Base-by-base conservation (phyloP, 2,888 invertebrate genomes). In the Prosapia bicincta region DNA sequence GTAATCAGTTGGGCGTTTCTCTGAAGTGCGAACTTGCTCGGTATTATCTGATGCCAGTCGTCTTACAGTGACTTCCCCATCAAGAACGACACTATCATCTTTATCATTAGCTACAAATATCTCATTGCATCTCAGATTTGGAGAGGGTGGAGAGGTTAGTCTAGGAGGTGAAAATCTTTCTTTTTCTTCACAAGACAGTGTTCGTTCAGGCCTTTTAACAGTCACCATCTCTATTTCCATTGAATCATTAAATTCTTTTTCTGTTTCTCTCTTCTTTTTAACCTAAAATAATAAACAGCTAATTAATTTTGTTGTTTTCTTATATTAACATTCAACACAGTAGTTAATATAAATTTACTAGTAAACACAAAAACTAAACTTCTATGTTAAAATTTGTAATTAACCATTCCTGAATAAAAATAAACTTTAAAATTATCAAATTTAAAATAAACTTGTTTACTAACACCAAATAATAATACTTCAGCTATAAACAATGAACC, bases 21-120 rank as follows among this genome's bases (percentile, higher is more conserved):
- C 69, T 26, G 66, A 23, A 30, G 13, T 1, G 3, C 30, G 15
- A 3, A 20, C 10, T 3, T 72, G 26, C 1, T 69, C 74, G 15
- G n/a, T 54, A 13, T 43, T 54, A 20, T 69, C 69, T 1, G 74
- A 28, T 26, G 26, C 74, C 2, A 75, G 71, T 7, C 75, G 30
- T 25, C 71, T 13, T n/a, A 72, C 71, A 7, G 72, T 72, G 26
- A 76, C 38, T 24, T 76, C 76, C 5, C 73, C 72, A 66, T 76
- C 76, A 20, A 73, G 24, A 0, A 71, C 70, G 6, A 74, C 38
- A 9, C 23, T 66, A 25, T 70, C 74, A 25, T 70, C 74, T 23
- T 66, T 30, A 24, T 74, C 66, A 3, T 26, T 20, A 13, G n/a
- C 3, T 20, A 54, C 13, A 54, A 54, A 54, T 54, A 54, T n/a